Conservation (phyloP, 2,797 vertebrate species). For the Gallirallus australis region DNA sequence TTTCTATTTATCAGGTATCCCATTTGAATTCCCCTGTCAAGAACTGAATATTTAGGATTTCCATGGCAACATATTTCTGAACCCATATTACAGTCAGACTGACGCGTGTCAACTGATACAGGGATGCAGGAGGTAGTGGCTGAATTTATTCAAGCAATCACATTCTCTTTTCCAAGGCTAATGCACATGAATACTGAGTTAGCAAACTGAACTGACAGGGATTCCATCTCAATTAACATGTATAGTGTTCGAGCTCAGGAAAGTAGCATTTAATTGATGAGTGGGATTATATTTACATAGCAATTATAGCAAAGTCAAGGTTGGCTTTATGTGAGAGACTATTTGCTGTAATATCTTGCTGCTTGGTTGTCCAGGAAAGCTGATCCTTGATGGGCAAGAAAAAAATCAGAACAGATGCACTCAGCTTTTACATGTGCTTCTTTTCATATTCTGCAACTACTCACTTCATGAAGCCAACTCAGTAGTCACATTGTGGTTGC, state of each 20-base stretch:
- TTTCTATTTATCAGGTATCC: not conserved
- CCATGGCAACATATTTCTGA: constrained; percentile 11
- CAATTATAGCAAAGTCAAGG: constrained; percentile 49
- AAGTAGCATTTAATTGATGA: constrained; percentile 53
- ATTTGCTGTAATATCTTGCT: not conserved
- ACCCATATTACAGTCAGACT: not conserved
- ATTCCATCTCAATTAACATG: constrained; percentile 60
- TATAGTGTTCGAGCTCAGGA: constrained; percentile 15
- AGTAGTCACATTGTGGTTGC: constrained; percentile 7
- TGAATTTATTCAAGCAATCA: constrained; percentile 71
- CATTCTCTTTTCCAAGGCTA: constrained; percentile 50
- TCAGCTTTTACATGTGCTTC: not conserved
- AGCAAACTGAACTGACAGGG: constrained; percentile 5
- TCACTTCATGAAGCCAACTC: not conserved
- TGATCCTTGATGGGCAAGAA: not conserved
- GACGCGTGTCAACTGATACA: not conserved
- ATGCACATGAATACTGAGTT: constrained; percentile 48
- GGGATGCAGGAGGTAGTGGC: constrained; percentile 15
- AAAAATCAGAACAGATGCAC: not conserved
- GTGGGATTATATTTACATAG: constrained; percentile 57
- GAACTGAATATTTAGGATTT: constrained; percentile 58
- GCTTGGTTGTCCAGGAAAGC: constrained; percentile 16
- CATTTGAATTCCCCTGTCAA: not conserved
- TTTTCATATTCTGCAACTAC: constrained; percentile 1
- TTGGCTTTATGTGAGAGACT: constrained; percentile 8